phyloP scores from a whole-genome alignment of 2,797 vertebrate species.

The Lagorchestes hirsutus region DNA sequence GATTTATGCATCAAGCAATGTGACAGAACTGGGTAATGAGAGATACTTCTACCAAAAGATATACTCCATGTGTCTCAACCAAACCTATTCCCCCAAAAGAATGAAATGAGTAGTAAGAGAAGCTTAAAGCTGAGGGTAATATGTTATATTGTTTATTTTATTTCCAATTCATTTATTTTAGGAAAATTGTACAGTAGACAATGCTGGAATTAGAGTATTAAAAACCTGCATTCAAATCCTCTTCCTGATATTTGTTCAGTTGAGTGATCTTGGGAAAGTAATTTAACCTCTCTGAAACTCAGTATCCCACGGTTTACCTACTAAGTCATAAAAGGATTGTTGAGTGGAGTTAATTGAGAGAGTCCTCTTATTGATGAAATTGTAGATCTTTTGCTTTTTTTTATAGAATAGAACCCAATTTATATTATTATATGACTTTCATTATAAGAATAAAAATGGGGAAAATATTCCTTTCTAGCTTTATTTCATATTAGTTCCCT shows the following conservation, averaged over 20 bases:
- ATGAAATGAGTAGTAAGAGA: not conserved
- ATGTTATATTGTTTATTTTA: not conserved
- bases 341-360: not conserved
- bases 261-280: not conserved
- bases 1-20: not conserved
- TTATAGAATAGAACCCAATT: not conserved
- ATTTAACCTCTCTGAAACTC: not conserved
- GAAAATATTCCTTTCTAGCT: not conserved
- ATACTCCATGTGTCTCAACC: not conserved
- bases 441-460: not conserved
- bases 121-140: not conserved
- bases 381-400: not conserved
- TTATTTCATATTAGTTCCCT: not conserved
- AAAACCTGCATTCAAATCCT: not conserved
- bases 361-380: not conserved
- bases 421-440: not conserved
- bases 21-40: not conserved
- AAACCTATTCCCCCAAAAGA: not conserved
- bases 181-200: not conserved
- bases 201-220: not conserved
- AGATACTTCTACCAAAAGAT: not conserved
- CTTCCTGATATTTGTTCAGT: not conserved
- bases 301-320: not conserved
- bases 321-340: not conserved
- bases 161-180: not conserved